Evolutionary conservation across 2,888 invertebrate genomes (phyloP), one percentile per base, ranked within the genome.

Genomic region (Autographa gamma): DNA sequence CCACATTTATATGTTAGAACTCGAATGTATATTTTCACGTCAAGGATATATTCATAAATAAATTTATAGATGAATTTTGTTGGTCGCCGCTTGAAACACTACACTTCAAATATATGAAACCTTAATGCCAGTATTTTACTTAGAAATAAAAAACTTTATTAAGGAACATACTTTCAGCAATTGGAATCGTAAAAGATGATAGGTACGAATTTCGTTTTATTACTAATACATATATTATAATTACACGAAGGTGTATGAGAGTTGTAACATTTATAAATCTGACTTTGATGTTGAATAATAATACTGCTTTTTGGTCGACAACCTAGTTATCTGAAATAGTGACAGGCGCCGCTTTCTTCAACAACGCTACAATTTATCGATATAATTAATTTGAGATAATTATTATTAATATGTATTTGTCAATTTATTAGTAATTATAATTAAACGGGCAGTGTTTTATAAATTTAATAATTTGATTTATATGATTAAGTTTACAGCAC

Each of bases 71-170:
- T 77, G 66, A 80, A 79, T 73, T 77, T 77, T 76, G 71, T 76
- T 75, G 74, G 77, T 85, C 79, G 79, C 79, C 77, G 68, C 76
- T 76, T 77, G 68, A 74, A 82, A 82, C 72, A 81, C 79, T 83
- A 85, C 71, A 63, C 66, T 79, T 82, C 71, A 54, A 77, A 87
- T 88, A 90, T 90, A 91, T 88, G 85, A 86, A 85, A 89, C 93
- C 93, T 89, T 90, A 93, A 93, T 93, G 88, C 87, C 92, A 91
- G 93, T 90, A 89, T 93, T 93, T 94, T 93, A 93, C 92, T 87
- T 89, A 86, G 43, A 89, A 91, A 93, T 93, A 93, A 93, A 93
- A 93, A 88, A 93, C 93, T 87, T 92, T 92, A 93, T 93, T 92
- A 93, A 91, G 94, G 93, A 91, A 92, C 92, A 91, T 93, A 91